Conservation (phyloP, 2,888 invertebrate genomes). For the Andrena praecox region DNA sequence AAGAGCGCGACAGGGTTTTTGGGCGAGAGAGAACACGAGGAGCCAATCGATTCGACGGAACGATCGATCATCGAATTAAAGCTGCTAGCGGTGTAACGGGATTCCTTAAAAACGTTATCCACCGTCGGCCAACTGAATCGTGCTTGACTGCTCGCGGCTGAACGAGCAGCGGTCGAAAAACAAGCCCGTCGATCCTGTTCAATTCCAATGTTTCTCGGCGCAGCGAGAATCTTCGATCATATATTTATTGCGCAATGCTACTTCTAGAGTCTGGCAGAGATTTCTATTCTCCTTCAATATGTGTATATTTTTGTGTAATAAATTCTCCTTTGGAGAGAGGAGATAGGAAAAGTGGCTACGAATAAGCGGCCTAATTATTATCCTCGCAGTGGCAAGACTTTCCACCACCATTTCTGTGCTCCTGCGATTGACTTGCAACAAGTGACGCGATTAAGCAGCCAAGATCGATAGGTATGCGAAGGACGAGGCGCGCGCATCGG, state of each 20-base stretch:
- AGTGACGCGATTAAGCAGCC: conserved; percentile 3
- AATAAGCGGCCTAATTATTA: conserved; percentile 7
- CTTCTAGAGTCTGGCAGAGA: neutral
- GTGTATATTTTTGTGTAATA: neutral
- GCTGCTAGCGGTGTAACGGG: neutral
- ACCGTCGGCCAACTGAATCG: conserved; percentile 15
- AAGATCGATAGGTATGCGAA: conserved; percentile 13
- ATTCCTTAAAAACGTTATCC: conserved; percentile 5
- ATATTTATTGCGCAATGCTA: neutral
- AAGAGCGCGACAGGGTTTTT: too few relatives aligned
- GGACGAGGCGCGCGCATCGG: neutral
- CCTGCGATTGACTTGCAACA: neutral
- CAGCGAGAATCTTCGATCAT: neutral
- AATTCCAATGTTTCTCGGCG: neutral
- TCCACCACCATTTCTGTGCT: conserved; percentile 27
- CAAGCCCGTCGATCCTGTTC: conserved; percentile 18
- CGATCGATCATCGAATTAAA: conserved; percentile 27
- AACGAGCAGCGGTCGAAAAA: conserved; percentile 51
- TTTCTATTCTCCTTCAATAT: neutral
- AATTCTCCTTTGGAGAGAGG: neutral
- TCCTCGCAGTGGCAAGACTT: conserved; percentile 17
- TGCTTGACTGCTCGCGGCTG: conserved; percentile 24
- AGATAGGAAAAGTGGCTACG: neutral
- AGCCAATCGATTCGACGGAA: conserved; percentile 5
- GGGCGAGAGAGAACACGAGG: neutral